These are phyloP conservation scores for Agriotes lineatus DNA, from an alignment of 2,888 invertebrate species.

Conservation along the genomic window DNA sequence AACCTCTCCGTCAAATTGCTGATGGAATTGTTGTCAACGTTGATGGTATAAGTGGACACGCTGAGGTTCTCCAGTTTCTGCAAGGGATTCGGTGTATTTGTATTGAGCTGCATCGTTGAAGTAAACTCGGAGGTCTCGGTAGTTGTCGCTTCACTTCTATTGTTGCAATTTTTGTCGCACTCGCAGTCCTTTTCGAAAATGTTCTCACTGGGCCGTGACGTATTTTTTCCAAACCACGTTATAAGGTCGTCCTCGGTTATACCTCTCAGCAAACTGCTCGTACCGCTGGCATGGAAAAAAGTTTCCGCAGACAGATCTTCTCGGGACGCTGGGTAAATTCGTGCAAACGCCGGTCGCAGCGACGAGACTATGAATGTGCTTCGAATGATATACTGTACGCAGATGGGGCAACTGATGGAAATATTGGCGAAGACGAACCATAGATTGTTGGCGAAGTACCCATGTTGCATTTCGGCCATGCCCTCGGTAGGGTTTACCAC, in stretches of 20 bases:
- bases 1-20: conserved; percentile 38
- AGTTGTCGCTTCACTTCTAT: conserved; percentile 7
- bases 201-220: conserved; percentile 63
- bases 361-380: conserved; percentile 74
- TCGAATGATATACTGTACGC: conserved; percentile 72
- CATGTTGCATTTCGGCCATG: conserved; percentile 73
- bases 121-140: conserved; percentile 12
- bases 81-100: conserved; percentile 42
- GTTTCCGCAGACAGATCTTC: conserved; percentile 75
- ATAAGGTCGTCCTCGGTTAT: conserved; percentile 76
- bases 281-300: conserved; percentile 73
- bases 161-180: conserved; percentile 1
- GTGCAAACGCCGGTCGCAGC: conserved; percentile 74
- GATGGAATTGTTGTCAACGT: conserved; percentile 55
- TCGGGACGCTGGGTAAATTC: conserved; percentile 73
- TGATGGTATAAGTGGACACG: conserved; percentile 57
- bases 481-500: conserved; percentile 70
- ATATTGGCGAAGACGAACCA: conserved; percentile 78
- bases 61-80: conserved; percentile 52
- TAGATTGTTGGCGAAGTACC: conserved; percentile 72
- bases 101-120: conserved; percentile 24
- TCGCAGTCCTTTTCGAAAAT: conserved; percentile 5
- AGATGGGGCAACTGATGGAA: conserved; percentile 72
- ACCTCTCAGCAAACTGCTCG: conserved; percentile 72
- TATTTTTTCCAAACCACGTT: conserved; percentile 76